A percentile compares a stretch with the other conserved stretches of the same genome.
These are phyloP conservation scores for Erythrocercus mccallii DNA, from an alignment of 2,113 vertebrate species.

Conservation along the genomic window DNA sequence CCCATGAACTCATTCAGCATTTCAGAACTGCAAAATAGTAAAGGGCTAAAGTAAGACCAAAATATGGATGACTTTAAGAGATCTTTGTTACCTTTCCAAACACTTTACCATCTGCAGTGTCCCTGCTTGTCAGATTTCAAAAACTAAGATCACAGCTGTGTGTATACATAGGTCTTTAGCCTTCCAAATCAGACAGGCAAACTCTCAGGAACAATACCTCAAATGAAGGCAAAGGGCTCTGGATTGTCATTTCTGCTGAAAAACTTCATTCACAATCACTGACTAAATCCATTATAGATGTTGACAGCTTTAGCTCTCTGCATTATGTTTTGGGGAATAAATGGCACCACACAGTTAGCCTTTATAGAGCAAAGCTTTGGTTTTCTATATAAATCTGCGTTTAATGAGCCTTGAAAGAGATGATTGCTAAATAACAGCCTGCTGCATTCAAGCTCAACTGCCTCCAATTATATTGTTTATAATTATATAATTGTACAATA, in stretches of 20 bases:
- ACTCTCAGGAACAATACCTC: background rate
- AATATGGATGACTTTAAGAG: background rate
- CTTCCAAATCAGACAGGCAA: background rate
- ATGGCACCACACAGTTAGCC: conserved; percentile 37
- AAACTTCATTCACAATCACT: background rate
- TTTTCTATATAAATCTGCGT: conserved; percentile 65
- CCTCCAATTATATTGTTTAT: conserved; percentile 70
- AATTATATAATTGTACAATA: conserved; percentile 63
- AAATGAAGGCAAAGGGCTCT: background rate
- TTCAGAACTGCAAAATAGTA: background rate
- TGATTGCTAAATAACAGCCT: conserved; percentile 69
- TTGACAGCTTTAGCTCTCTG: conserved; percentile 30
- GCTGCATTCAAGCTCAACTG: conserved; percentile 66
- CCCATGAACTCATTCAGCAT: background rate
- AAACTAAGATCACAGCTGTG: background rate
- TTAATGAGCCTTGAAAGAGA: conserved; percentile 72
- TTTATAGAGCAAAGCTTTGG: conserved; percentile 53
- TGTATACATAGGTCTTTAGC: background rate
- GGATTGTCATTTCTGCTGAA: background rate
- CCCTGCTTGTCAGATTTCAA: background rate
- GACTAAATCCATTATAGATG: conserved; percentile 1
- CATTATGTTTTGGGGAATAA: conserved; percentile 40
- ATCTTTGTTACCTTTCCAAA: background rate
- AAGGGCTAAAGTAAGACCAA: background rate
- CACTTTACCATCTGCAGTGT: background rate